Evolutionary conservation across 2,113 vertebrate species (phyloP).

Genomic region (Leucopsar rothschildi): DNA sequence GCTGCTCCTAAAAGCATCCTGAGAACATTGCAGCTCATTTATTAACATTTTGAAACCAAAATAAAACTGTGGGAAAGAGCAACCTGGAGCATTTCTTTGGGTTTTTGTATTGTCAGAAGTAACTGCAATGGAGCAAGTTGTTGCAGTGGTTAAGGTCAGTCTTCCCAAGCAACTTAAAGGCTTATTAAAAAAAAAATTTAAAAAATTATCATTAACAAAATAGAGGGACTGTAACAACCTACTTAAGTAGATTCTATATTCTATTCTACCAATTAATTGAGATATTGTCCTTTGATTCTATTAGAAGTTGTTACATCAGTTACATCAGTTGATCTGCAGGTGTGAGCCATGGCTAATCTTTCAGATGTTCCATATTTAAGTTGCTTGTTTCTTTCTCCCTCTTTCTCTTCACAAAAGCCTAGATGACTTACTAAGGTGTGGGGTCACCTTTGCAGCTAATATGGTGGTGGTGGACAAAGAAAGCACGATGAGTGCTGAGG

Average conservation of each 20-base stretch:
- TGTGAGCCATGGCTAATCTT: neutral
- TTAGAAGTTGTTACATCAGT: neutral
- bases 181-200: neutral
- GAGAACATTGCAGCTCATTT: neutral
- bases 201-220: neutral
- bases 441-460: constrained; percentile 95
- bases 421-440: constrained; percentile 94
- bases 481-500: constrained; percentile 97
- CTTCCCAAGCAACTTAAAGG: neutral
- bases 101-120: neutral
- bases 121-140: neutral
- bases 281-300: neutral
- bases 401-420: constrained; percentile 79
- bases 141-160: neutral
- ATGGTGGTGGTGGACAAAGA: constrained; percentile 98
- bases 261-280: neutral
- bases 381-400: constrained; percentile 25
- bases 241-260: neutral
- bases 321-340: neutral
- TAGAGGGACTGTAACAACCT: neutral
- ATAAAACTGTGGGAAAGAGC: neutral
- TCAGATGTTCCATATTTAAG: neutral
- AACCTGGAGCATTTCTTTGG: neutral
- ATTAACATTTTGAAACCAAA: neutral
- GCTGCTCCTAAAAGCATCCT: neutral